Base-by-base conservation (phyloP, 1,140 invertebrate genomes). In the Bombus confusus region DNA sequence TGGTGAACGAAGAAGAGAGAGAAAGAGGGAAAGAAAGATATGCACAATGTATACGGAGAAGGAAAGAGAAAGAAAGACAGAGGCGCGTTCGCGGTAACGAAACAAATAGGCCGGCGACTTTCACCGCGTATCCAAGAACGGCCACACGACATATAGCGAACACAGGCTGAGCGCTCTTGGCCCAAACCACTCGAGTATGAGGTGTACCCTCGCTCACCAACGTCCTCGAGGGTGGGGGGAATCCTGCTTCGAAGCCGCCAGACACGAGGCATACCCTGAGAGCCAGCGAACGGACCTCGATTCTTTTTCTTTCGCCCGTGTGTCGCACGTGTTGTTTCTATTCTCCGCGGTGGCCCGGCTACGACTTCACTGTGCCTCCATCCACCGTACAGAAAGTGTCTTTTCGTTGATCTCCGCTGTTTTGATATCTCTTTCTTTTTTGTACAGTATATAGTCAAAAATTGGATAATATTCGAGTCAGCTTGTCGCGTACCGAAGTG, bases 71-170 rank as follows among this genome's bases (percentile, higher is more conserved):
- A 68, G 68, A 88, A 62, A 71, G 52, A 66, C 37, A 64, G 68
- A 43, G 57, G 87, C 86, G 87, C 90, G 90, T 91, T 92, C 86
- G 92, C 90, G 88, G 92, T 83, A 90, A 92, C 89, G 91, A 93
- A 93, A 93, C 93, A 94, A 94, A 94, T 94, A 94, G 94, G 93
- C 94, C 94, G 93, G 92, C 91, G 94, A 94, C 94, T 94, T 94
- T 94, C 94, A 94, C 94, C 94, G 79, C 80, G 75, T 86, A 83
- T 83, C 88, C 88, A 85, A 89, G 88, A 89, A 79, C 88, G 88
- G 41, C 85, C 76, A 39, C 34, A 83, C 87, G 86, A 83, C 86
- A 86, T 87, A 91, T 87, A 87, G 80, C 83, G 72, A 78, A 86
- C 75, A 83, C 28, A 66, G 64, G 79, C 64, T 86, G 86, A 85